Evolutionary conservation across 2,888 invertebrate genomes (phyloP).

Genomic region (Rhagonycha lutea): DNA sequence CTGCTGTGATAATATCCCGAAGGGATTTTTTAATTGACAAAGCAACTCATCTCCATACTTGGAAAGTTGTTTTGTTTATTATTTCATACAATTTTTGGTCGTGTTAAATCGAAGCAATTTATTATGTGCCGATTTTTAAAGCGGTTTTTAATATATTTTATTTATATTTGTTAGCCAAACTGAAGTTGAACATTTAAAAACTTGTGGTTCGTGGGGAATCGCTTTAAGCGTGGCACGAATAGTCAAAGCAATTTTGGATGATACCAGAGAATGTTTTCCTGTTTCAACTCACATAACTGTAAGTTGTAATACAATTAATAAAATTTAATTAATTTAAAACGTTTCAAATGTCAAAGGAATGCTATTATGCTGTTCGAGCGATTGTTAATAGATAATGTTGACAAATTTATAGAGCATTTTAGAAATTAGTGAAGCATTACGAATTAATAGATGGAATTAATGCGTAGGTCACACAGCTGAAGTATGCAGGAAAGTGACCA

Average conservation of each 20-base stretch:
- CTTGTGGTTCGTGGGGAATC: constrained; percentile 88
- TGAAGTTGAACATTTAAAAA: constrained; percentile 81
- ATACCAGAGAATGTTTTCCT: constrained; percentile 73
- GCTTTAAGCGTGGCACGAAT: constrained; percentile 76
- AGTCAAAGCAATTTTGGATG: constrained; percentile 68
- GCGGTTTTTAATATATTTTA: neutral
- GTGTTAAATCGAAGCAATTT: constrained; percentile 7
- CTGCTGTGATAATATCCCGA: constrained; percentile 34
- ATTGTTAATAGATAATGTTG: neutral
- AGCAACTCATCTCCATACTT: neutral
- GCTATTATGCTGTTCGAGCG: neutral
- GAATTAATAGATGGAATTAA: neutral
- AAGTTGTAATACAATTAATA: constrained; percentile 16
- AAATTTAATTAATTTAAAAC: neutral
- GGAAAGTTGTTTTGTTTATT: constrained; percentile 3
- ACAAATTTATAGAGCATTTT: neutral
- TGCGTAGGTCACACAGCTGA: neutral
- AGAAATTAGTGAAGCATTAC: neutral
- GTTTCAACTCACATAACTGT: constrained; percentile 79
- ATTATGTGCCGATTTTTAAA: constrained; percentile 9
- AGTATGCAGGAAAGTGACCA: neutral
- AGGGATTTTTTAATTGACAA: constrained; percentile 32
- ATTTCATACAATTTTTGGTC: neutral
- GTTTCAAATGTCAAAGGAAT: neutral
- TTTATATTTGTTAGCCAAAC: constrained; percentile 65